Conservation (phyloP, 2,113 vertebrate species). For the Myotis lucifugus region DNA sequence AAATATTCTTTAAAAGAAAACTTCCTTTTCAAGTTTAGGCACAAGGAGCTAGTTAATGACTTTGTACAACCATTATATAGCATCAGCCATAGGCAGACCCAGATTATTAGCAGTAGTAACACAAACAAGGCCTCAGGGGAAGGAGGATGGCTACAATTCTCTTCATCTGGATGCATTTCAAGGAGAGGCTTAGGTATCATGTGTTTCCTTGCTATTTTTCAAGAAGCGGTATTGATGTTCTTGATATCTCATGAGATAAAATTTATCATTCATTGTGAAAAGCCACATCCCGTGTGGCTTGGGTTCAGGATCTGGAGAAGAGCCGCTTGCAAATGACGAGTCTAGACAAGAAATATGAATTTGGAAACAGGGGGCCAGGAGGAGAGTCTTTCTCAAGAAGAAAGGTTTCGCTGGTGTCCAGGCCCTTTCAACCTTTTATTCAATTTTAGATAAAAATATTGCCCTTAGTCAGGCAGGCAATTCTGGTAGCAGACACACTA, state of each 20-base stretch:
- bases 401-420: too few relatives aligned
- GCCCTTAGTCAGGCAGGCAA: too few relatives aligned
- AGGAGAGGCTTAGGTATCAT: neutral
- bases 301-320: too few relatives aligned
- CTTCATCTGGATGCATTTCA: neutral
- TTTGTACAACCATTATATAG: neutral
- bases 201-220: neutral
- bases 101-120: neutral
- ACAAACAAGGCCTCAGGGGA: fast-evolving
- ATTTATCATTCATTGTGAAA: neutral
- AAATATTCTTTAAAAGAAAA: neutral
- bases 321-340: too few relatives aligned
- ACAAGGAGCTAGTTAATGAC: neutral
- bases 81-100: neutral
- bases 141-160: neutral
- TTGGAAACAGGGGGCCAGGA: too few relatives aligned
- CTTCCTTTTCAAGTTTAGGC: neutral
- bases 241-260: neutral
- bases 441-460: too few relatives aligned
- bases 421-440: too few relatives aligned
- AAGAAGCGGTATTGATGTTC: neutral
- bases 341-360: too few relatives aligned
- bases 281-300: too few relatives aligned
- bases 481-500: too few relatives aligned
- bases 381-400: too few relatives aligned